Base-by-base conservation (phyloP, 2,797 vertebrate species). In the Danio aesculapii region DNA sequence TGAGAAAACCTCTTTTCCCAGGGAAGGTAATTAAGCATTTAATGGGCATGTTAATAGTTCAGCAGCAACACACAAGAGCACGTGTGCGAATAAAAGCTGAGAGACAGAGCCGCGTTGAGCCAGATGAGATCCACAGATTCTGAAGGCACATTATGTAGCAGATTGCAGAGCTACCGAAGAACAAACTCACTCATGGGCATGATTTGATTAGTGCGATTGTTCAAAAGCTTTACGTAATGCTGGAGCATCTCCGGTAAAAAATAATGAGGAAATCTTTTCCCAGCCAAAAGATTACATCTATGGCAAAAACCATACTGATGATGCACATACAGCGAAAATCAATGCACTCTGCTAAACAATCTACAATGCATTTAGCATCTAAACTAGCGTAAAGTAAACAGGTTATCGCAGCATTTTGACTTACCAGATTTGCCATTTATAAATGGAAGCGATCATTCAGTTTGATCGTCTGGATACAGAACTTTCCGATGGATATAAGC, bases 221-320 rank as follows among this genome's bases (percentile, higher is more conserved):
- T 69, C 92, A 92, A 89, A 86, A 90, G 88, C 87, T 91, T 94
- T 93, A 93, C 84, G 88, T 92, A 93, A 94, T 84, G 79, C 81
- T 86, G 86, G 81, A 87, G 77, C 79, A 82, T 79, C 75, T 67
- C 61, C 10, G 67, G 69, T 12, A 17, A 53, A 53, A 67, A 76
- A 70, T 68, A 79, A 46, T 14, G 61, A 69, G 62, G 19, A 69
- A 67, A 41, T 52, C 12, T 59, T 41, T 49, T 21, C 30, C 14
- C 10, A 11, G 43, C 16, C 43, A 21, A 64, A 30, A 70, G 46
- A 82, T 49, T 46, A 52, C 16, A 43, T 72, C 46, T 44, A 13
- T 19, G 44, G 17, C 53, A 50, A 14, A 66, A 64, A 58, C 21
- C 10, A 41, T 63, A 58, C 47, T 50, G 58, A 63, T 13, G 1